Conservation (phyloP, 2,797 vertebrate genomes). For the Gobionotothen gibberifrons region DNA sequence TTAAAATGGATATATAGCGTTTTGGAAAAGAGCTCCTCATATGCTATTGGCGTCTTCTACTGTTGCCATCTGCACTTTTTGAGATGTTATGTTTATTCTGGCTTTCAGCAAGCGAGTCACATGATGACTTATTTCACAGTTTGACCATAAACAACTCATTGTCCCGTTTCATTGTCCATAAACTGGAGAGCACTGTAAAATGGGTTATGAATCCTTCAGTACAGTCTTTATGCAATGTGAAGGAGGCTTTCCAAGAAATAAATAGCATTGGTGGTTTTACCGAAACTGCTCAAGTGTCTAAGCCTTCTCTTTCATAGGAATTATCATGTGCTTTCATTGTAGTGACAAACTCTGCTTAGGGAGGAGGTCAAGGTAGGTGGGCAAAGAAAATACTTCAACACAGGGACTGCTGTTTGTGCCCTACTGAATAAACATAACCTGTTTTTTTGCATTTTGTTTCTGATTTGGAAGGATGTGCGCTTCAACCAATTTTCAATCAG, state of each 20-base stretch:
- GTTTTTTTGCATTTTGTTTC: background rate
- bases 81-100: background rate
- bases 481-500: slow-evolving; percentile 2
- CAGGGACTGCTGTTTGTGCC: background rate
- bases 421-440: background rate
- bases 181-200: background rate
- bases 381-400: background rate
- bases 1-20: too few species aligned
- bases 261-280: background rate
- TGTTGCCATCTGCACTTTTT: background rate
- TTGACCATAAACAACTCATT: too few species aligned
- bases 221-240: background rate
- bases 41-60: background rate
- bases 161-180: background rate
- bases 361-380: background rate
- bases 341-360: background rate
- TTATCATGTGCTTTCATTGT: too few species aligned
- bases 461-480: background rate
- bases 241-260: background rate
- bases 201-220: background rate
- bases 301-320: too few species aligned
- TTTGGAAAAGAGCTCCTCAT: too few species aligned
- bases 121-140: too few species aligned
- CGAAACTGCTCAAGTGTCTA: background rate
- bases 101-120: background rate